Evolutionary conservation across 1,140 invertebrate species (phyloP).

Genomic region (Drosophila nannoptera): DNA sequence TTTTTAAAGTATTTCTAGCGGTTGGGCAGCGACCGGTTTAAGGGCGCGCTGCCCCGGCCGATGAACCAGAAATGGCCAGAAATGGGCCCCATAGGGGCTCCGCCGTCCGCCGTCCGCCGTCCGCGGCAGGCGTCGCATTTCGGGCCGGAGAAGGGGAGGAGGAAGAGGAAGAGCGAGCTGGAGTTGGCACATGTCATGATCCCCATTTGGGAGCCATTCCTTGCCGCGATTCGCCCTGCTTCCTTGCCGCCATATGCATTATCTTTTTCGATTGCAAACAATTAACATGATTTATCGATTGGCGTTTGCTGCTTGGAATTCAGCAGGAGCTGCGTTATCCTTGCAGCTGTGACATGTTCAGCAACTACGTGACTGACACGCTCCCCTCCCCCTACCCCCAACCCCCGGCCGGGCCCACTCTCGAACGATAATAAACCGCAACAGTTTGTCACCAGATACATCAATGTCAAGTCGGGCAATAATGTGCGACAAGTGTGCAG

Average conservation of each 20-base stretch:
- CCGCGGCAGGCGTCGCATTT: too few species aligned
- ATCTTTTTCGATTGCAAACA: conserved; percentile 40
- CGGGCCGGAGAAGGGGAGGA: too few species aligned
- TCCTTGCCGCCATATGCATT: conserved; percentile 15
- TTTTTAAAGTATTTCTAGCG: conserved; percentile 1
- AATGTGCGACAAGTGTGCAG: conserved; percentile 39
- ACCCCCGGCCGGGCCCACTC: background rate
- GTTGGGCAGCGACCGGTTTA: background rate
- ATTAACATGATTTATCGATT: conserved; percentile 73
- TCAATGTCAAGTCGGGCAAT: conserved; percentile 68
- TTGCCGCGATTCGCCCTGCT: too few species aligned
- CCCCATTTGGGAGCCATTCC: too few species aligned
- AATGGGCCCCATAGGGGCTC: too few species aligned
- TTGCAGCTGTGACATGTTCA: conserved; percentile 57
- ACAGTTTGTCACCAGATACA: conserved; percentile 76
- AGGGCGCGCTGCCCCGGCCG: background rate
- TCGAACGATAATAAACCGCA: conserved; percentile 49
- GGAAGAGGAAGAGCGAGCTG: too few species aligned
- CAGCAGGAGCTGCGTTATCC: conserved; percentile 22
- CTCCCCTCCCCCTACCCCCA: background rate
- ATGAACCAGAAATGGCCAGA: too few species aligned
- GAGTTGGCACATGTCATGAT: too few species aligned
- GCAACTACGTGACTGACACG: conserved; percentile 58
- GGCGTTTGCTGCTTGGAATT: conserved; percentile 16
- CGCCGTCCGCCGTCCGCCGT: too few species aligned